A percentile compares a stretch with the other conserved stretches of the same genome.
Conservation (phyloP, 2,888 invertebrate species). For the Oscheius myriophilus region DNA sequence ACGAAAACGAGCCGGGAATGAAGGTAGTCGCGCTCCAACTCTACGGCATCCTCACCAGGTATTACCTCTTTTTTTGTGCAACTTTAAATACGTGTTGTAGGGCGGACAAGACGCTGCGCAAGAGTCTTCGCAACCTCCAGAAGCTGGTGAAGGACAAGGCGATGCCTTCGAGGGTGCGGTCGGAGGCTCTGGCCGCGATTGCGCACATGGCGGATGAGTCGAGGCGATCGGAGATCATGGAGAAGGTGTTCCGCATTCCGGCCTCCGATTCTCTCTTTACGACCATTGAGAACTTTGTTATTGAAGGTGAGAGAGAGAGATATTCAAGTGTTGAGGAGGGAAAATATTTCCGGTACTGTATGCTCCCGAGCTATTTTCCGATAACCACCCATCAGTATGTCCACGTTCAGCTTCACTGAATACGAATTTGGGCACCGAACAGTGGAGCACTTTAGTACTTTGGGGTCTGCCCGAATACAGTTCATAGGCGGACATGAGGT, state of each 20-base stretch:
- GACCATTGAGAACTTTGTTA: slow-evolving; percentile 38
- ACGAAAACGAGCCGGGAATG: background rate
- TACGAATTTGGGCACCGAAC: too few relatives aligned
- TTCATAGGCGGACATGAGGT: too few relatives aligned
- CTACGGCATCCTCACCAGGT: slow-evolving; percentile 7
- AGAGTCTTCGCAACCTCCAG: slow-evolving; percentile 39
- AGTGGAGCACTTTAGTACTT: too few relatives aligned
- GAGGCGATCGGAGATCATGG: background rate
- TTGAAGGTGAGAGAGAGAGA: slow-evolving; percentile 29
- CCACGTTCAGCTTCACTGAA: too few relatives aligned
- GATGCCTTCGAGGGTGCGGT: slow-evolving; percentile 10
- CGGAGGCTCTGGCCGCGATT: slow-evolving; percentile 28
- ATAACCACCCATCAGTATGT: too few relatives aligned
- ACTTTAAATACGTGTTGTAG: too few relatives aligned
- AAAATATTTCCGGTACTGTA: too few relatives aligned
- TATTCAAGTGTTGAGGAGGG: background rate
- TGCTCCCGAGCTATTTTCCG: too few relatives aligned
- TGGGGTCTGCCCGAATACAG: too few relatives aligned
- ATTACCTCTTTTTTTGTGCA: too few relatives aligned
- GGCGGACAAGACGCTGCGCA: slow-evolving; percentile 20
- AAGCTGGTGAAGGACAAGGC: slow-evolving; percentile 29
- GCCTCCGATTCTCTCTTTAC: slow-evolving; percentile 40
- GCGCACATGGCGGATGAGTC: slow-evolving; percentile 22
- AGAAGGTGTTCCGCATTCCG: slow-evolving; percentile 37
- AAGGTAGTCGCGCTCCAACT: slow-evolving; percentile 16